Evolutionary conservation across 2,113 vertebrate genomes (phyloP), one percentile per base, ranked within the genome.

Genomic region (Chauna torquata): DNA sequence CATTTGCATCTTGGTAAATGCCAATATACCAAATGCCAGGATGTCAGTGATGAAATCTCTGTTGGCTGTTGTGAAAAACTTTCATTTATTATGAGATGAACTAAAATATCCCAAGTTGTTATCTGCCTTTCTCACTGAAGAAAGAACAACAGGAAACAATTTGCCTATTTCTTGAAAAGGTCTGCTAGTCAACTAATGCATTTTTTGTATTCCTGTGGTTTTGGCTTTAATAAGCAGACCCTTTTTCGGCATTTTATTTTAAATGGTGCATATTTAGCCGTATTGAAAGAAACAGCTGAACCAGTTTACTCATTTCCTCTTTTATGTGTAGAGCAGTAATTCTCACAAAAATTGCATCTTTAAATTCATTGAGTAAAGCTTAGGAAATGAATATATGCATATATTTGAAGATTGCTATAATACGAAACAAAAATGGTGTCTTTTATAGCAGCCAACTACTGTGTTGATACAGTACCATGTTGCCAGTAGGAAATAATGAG

Each of bases 61-160:
- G 19, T 16, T 36, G 8, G 19, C 42, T 4, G 2, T 36, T 49
- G 9, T 79, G 47, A 82, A 62, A 92, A 59, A 6, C 16, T 59
- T 82, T 7, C 2, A 24, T 84, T 50, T 8, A 36, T 36, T 59
- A 34, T 13, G 16, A 45, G 70, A 79, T 87, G 27, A 89, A 80
- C 76, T 69, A 61, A 80, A 93, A 77, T 32, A 72, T n/a, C 5
- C 19, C 42, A 68, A 30, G 77, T 47, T 58, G 36, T 61, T 94
- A 34, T 36, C 45, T 92, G 62, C 24, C 47, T 80, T 90, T 55
- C 38, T 95, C 28, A 12, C 0, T 70, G 42, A 44, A 71, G 8
- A 42, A 77, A n/a, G 54, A 86, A 68, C 15, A 94, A 91, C 45
- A 85, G 87, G 70, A 96, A 97, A 25, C 84, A 47, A 92, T 86